Evolutionary conservation across 2,888 invertebrate genomes (phyloP).

Genomic region (Tetanocera ferruginea): DNA sequence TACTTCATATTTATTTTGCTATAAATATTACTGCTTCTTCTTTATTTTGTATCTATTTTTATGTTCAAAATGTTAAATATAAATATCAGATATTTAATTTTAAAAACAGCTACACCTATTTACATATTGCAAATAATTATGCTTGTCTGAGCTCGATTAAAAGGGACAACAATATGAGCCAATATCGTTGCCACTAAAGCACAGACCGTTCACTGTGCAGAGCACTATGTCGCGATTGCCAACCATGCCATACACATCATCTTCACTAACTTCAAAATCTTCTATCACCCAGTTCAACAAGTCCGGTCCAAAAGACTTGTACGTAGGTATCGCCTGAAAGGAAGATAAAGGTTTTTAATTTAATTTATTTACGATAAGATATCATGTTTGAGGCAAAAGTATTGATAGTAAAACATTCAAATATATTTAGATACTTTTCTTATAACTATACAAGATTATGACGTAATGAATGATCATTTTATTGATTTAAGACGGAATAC

Average conservation of each 20-base stretch:
- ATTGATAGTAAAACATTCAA: no score
- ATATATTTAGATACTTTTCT: no score
- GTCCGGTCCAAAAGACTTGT: conserved; percentile 53
- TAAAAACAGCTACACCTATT: neutral
- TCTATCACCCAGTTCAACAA: conserved; percentile 55
- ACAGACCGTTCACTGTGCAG: conserved; percentile 53
- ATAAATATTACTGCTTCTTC: no score
- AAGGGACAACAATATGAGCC: conserved; percentile 57
- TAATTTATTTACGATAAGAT: conserved; percentile 35
- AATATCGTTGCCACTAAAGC: conserved; percentile 50
- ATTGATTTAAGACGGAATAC: no score
- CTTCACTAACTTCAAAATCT: conserved; percentile 50
- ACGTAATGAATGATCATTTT: no score
- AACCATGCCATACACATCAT: conserved; percentile 48
- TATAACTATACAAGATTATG: no score
- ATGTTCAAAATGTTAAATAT: no score
- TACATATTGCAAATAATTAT: neutral
- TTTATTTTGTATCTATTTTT: no score
- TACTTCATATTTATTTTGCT: no score
- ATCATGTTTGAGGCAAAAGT: conserved; percentile 6
- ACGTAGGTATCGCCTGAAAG: conserved; percentile 54
- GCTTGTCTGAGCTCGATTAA: conserved; percentile 38
- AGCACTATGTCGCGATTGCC: conserved; percentile 37
- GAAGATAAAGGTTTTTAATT: no score
- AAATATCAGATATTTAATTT: no score